phyloP scores from a whole-genome alignment of 2,888 invertebrate species.

The Cantharis lateralis region DNA sequence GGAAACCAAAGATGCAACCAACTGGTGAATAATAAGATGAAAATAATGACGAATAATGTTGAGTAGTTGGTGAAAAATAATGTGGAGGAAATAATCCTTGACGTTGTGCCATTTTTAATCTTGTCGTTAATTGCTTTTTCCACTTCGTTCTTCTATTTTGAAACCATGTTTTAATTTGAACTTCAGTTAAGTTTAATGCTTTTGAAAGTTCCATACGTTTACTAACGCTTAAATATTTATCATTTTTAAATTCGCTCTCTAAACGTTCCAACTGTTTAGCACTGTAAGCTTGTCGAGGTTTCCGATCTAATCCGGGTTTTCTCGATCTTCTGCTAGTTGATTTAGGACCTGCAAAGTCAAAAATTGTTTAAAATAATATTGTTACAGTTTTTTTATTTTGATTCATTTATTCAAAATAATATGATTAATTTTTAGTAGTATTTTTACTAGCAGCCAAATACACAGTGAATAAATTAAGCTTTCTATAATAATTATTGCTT shows the following conservation, averaged over 20 bases:
- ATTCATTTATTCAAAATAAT: not conserved
- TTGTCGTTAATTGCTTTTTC: conserved; percentile 94
- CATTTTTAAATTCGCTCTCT: conserved; percentile 92
- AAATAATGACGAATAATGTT: conserved; percentile 65
- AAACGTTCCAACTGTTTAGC: conserved; percentile 89
- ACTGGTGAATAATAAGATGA: conserved; percentile 68
- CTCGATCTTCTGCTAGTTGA: conserved; percentile 78
- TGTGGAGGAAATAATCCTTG: conserved; percentile 78
- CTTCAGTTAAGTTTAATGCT: conserved; percentile 85
- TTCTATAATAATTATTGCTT: no score
- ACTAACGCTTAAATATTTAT: conserved; percentile 95
- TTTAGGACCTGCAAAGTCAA: conserved; percentile 73
- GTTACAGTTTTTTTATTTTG: not conserved
- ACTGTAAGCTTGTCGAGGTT: conserved; percentile 95
- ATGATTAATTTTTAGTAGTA: no score
- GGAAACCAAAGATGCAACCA: conserved; percentile 64
- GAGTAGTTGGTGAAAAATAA: conserved; percentile 66
- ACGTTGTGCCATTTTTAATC: conserved; percentile 86
- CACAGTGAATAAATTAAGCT: no score
- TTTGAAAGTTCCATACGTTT: conserved; percentile 94
- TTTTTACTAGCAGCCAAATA: no score
- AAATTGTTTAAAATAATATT: not conserved
- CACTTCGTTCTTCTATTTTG: conserved; percentile 95
- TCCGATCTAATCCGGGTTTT: conserved; percentile 88
- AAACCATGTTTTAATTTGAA: conserved; percentile 97